Evolutionary conservation across 2,888 invertebrate genomes (phyloP).

Genomic region (Chromoteleia sp.): DNA sequence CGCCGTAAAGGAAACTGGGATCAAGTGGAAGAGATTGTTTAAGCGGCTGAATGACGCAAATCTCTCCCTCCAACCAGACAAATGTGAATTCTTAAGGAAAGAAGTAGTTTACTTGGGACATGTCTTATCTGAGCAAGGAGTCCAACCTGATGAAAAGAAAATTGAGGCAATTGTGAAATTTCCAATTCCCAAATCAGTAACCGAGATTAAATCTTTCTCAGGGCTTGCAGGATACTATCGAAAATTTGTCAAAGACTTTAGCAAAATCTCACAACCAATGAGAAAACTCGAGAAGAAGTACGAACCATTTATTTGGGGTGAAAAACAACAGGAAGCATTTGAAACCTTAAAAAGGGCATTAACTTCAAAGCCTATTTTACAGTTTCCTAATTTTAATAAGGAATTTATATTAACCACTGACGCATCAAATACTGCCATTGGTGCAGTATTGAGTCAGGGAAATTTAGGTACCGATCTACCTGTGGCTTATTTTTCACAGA

Average conservation of each 20-base stretch:
- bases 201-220: constrained; percentile 66
- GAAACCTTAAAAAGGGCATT: not conserved
- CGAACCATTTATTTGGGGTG: not conserved
- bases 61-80: no score
- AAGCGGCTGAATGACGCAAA: no score
- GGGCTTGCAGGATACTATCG: constrained; percentile 70
- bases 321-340: not conserved
- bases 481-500: not conserved
- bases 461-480: not conserved
- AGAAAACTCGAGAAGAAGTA: not conserved
- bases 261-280: not conserved
- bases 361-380: constrained; percentile 60
- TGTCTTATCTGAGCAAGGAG: no score
- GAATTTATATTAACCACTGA: constrained; percentile 59
- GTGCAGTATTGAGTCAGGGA: constrained; percentile 26
- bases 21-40: no score
- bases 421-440: constrained; percentile 54
- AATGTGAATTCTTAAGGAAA: no score
- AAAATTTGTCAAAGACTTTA: constrained; percentile 5
- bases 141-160: constrained; percentile 72
- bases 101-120: no score
- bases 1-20: no score
- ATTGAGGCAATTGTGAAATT: constrained; percentile 67
- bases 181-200: constrained; percentile 62
- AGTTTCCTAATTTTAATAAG: constrained; percentile 53